These are phyloP conservation scores for Eremophila alpestris DNA, from an alignment of 2,797 vertebrate species.

Conservation along the genomic window DNA sequence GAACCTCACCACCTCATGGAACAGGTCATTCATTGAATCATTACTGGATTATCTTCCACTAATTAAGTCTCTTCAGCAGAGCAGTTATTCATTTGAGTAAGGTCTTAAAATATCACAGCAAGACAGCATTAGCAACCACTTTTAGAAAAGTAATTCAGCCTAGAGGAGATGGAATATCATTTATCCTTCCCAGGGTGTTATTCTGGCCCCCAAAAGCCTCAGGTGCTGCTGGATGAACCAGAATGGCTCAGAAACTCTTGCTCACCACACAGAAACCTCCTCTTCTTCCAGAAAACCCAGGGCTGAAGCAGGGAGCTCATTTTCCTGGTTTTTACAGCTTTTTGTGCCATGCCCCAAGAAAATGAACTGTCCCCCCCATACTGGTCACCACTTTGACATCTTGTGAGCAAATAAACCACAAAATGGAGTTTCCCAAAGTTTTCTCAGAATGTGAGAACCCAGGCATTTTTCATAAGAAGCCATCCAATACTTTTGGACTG, in stretches of 20 bases:
- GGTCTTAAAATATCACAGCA: neutral
- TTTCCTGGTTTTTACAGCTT: neutral
- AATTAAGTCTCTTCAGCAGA: neutral
- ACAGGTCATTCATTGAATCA: neutral
- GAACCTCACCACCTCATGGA: neutral
- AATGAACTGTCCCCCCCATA: neutral
- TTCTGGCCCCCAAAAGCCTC: neutral
- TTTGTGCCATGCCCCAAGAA: neutral
- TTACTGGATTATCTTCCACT: neutral
- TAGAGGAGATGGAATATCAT: neutral
- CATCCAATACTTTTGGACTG: neutral
- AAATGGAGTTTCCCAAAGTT: too few species aligned
- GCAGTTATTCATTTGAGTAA: neutral
- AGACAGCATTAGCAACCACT: neutral
- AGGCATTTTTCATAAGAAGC: neutral
- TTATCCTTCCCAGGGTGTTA: neutral
- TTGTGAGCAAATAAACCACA: neutral
- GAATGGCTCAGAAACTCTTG: neutral
- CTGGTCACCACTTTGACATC: neutral
- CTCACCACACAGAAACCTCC: neutral
- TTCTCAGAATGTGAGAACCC: neutral
- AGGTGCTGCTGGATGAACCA: neutral
- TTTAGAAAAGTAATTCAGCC: neutral
- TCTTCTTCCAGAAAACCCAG: neutral
- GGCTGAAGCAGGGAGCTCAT: neutral